Percentiles rank a stretch among this genome's conserved stretches.
Evolutionary conservation across 2,113 vertebrate genomes (phyloP).

Genomic region (Semnornis frantzii): DNA sequence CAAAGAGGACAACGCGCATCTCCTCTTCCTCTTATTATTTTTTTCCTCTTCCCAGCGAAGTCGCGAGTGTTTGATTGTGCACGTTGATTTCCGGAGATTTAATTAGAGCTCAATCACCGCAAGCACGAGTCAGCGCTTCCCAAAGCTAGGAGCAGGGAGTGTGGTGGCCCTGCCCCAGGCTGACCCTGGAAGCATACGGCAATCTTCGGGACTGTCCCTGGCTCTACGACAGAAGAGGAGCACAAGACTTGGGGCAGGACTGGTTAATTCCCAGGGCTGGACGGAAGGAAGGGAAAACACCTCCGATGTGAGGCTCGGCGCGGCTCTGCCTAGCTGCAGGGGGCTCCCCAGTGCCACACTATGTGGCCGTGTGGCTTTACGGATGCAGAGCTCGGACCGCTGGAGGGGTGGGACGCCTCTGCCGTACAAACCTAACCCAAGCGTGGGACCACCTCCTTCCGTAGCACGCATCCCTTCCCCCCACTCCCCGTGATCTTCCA

Average conservation of each 20-base stretch:
- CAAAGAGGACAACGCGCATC: not conserved
- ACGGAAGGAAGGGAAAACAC: not conserved
- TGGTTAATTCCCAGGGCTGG: not conserved
- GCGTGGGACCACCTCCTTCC: not conserved
- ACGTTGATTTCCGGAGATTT: constrained; percentile 29
- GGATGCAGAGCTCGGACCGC: not conserved
- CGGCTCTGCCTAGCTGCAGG: not conserved
- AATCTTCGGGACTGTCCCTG: not conserved
- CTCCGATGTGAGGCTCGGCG: not conserved
- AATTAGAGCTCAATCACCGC: constrained; percentile 11
- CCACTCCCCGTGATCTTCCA: not conserved
- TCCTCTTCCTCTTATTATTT: not conserved
- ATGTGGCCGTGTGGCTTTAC: not conserved
- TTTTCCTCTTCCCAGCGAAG: not conserved
- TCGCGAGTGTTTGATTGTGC: constrained; percentile 7
- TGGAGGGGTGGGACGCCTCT: not conserved
- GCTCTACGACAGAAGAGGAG: not conserved
- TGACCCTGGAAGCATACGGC: not conserved
- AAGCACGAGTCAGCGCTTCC: not conserved
- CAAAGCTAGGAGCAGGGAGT: not conserved
- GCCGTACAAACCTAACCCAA: not conserved
- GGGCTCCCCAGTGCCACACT: constrained; percentile 1
- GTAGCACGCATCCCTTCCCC: too few species aligned
- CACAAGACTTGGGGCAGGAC: not conserved
- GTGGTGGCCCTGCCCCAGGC: not conserved